Evolutionary conservation across 2,888 invertebrate species (phyloP), one percentile per base, ranked within the genome.

Genomic region (Leptinotarsa haldemani): DNA sequence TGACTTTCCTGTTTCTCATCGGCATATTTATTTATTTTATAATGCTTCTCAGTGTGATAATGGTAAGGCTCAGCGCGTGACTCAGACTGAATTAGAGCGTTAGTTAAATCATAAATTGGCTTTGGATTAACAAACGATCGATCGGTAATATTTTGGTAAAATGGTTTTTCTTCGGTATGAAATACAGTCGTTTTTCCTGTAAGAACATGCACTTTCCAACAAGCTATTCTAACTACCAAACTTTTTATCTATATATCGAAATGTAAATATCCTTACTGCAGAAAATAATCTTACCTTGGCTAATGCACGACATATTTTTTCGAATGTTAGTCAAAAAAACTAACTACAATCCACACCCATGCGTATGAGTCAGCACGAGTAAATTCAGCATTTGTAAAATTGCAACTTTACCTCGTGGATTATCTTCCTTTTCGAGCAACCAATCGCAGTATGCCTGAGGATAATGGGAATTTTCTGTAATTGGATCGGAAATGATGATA

Each of bases 181-280:
- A 53, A 67, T 83, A 87, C 82, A 77, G 86, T 86, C 85, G 86
- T 82, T 82, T 82, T 84, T 87, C 87, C 88, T 88, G 88, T 80
- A 88, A 88, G 85, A 85, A 87, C 87, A 88, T 87, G 87, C 87
- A 85, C 82, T 83, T 84, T 86, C 87, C 85, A 86, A 87, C 85
- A 86, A 87, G 86, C 86, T 84, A 83, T 84, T 82, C 86, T 86
- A 86, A 81, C 86, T 86, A 86, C 85, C 81, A 83, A 83, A 84
- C 61, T n/a, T 61, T 61, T 40, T 30, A 20, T 61, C 77, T 82
- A 82, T 83, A 80, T 80, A 79, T 81, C 77, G 80, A 78, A 78
- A 73, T 40, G 40, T 16, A 83, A 86, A 85, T 86, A 86, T 86
- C 84, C 86, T 87, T 86, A 87, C 86, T 85, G 84, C 86, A 86